Conservation (phyloP, 2,888 invertebrate genomes). For the Platypus cylindrus region DNA sequence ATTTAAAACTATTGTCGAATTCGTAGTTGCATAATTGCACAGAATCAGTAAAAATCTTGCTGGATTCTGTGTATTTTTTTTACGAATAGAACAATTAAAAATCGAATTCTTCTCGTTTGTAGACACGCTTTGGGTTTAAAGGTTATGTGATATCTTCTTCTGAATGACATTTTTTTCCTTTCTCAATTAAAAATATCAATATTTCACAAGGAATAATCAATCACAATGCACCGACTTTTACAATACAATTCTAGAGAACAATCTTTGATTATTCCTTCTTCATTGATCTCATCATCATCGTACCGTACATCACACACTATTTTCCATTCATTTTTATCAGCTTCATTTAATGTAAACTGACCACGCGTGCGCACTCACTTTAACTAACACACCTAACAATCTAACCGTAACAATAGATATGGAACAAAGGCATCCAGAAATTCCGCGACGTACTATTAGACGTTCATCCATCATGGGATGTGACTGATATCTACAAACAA, state of each 20-base stretch:
- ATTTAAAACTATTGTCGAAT: too few relatives aligned
- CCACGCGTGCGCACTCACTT: constrained; percentile 33
- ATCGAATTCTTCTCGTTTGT: too few relatives aligned
- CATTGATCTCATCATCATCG: constrained; percentile 11
- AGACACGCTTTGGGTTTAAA: constrained; percentile 5
- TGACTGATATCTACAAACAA: constrained; percentile 30
- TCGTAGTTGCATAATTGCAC: too few relatives aligned
- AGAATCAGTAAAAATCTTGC: too few relatives aligned
- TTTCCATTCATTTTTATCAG: too few relatives aligned
- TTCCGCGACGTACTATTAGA: constrained; percentile 76
- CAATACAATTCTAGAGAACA: too few relatives aligned
- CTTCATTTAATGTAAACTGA: constrained; percentile 16
- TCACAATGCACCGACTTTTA: too few relatives aligned
- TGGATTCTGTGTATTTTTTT: too few relatives aligned
- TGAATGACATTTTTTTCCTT: constrained; percentile 1
- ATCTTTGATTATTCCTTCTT: neutral
- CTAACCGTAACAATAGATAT: constrained; percentile 54
- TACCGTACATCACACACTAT: constrained; percentile 7
- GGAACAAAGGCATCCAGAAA: constrained; percentile 72
- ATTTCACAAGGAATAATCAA: too few relatives aligned
- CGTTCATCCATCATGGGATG: constrained; percentile 68
- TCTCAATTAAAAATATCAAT: constrained; percentile 5
- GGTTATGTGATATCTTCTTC: constrained; percentile 1
- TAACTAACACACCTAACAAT: constrained; percentile 38
- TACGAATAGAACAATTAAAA: too few relatives aligned